phyloP scores from a whole-genome alignment of 2,797 vertebrate genomes.

The Phalanger gymnotis region DNA sequence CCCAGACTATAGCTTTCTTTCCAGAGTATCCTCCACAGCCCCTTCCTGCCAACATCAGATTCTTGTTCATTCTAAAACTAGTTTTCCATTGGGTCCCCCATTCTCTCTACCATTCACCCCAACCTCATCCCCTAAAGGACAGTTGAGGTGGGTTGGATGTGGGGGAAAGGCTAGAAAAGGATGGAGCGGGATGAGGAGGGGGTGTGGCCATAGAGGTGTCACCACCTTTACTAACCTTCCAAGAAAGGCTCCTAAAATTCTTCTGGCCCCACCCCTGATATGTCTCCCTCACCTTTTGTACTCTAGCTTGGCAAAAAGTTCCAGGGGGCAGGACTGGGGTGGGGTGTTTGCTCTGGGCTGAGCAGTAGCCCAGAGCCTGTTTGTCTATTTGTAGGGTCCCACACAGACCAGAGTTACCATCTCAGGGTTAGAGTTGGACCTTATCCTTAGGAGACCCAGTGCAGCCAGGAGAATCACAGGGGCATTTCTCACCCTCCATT shows the following conservation, averaged over 20 bases:
- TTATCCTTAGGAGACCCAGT: constrained; percentile 22
- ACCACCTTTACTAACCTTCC: constrained; percentile 30
- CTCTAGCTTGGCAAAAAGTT: constrained; percentile 65
- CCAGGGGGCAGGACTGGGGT: constrained; percentile 59
- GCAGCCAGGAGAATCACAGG: neutral
- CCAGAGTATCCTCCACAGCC: constrained; percentile 6
- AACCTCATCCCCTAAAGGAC: neutral
- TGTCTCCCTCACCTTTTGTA: constrained; percentile 3
- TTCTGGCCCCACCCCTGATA: constrained; percentile 4
- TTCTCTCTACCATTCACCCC: constrained; percentile 19
- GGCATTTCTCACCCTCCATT: neutral
- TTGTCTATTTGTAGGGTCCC: constrained; percentile 80
- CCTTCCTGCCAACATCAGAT: constrained; percentile 62
- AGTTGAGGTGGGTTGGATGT: neutral
- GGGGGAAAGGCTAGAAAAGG: constrained; percentile 15
- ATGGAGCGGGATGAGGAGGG: neutral
- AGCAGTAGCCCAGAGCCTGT: constrained; percentile 13
- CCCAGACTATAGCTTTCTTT: neutral
- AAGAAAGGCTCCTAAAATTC: constrained; percentile 48
- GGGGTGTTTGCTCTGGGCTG: constrained; percentile 7
- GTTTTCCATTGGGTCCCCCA: constrained; percentile 82
- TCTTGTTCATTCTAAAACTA: constrained; percentile 82
- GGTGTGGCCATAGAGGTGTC: neutral
- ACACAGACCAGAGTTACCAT: constrained; percentile 31
- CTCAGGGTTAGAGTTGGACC: neutral